Conservation (phyloP, 2,888 invertebrate genomes). For the Catocala nupta region DNA sequence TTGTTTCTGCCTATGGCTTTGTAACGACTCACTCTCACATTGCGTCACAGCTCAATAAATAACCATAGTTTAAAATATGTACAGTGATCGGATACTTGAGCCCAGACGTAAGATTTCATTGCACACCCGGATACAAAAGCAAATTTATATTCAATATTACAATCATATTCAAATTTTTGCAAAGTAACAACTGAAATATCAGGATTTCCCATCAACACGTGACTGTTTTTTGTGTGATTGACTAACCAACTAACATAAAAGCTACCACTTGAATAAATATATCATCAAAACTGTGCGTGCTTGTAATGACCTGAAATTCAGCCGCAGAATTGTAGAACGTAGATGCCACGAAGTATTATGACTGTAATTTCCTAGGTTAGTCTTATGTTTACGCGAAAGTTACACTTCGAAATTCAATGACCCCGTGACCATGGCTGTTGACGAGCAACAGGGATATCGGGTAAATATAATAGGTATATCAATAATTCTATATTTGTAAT, state of each 20-base stretch:
- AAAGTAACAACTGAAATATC: constrained; percentile 4
- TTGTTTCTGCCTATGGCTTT: constrained; percentile 16
- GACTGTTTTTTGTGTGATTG: background rate
- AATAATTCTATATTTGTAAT: no score
- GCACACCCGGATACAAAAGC: background rate
- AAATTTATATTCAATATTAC: constrained; percentile 8
- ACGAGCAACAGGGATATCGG: no score
- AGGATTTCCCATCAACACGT: constrained; percentile 2
- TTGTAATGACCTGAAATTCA: background rate
- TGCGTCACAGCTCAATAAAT: constrained; percentile 7
- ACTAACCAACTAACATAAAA: background rate
- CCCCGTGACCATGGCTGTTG: no score
- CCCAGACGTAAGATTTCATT: constrained; percentile 7
- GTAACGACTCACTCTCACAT: constrained; percentile 9
- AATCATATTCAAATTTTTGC: constrained; percentile 8
- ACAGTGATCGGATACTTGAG: constrained; percentile 4
- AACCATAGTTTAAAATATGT: constrained; percentile 9
- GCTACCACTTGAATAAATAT: constrained; percentile 2
- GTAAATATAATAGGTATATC: no score
- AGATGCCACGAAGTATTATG: background rate
- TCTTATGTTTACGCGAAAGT: background rate
- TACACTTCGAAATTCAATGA: no score
- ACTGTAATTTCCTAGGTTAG: background rate
- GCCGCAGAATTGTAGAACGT: background rate
- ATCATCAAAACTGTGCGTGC: background rate